These are phyloP conservation scores for Calyptommatus sinebrachiatus DNA, from an alignment of 2,113 vertebrate species.

Conservation along the genomic window DNA sequence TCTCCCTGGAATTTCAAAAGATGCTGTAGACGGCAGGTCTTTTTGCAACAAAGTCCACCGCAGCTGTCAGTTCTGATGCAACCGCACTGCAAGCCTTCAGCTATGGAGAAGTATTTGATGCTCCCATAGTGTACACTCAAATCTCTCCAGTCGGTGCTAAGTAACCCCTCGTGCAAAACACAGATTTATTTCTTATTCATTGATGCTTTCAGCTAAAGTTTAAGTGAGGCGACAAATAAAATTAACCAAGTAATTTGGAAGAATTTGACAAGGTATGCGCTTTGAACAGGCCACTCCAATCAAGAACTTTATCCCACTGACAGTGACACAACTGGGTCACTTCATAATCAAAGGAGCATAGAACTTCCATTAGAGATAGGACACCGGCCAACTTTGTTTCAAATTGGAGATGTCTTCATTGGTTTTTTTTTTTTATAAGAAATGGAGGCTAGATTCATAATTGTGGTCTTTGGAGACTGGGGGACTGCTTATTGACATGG, in stretches of 20 bases:
- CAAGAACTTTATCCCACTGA: not conserved
- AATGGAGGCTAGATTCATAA: too few species aligned
- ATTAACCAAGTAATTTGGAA: not conserved
- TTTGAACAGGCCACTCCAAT: not conserved
- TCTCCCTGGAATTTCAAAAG: slow-evolving; percentile 37
- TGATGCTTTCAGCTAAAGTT: not conserved
- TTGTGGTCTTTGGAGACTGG: too few species aligned
- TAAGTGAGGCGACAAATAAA: not conserved
- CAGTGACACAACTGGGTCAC: not conserved
- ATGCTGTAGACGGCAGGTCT: slow-evolving; percentile 16
- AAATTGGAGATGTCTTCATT: too few species aligned
- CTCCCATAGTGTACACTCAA: slow-evolving; percentile 24
- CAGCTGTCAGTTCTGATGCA: slow-evolving; percentile 17
- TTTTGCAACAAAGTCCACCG: slow-evolving; percentile 16
- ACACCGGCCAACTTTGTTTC: too few species aligned
- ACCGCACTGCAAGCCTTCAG: slow-evolving; percentile 36
- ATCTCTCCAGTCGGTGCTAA: not conserved
- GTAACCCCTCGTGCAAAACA: not conserved
- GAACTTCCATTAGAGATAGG: not conserved
- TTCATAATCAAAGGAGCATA: not conserved
- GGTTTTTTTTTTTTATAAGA: too few species aligned
- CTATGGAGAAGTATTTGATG: slow-evolving; percentile 33
- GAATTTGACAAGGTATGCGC: not conserved
- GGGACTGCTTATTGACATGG: too few species aligned
- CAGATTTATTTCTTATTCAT: not conserved